Evolutionary conservation across 2,888 invertebrate species (phyloP), one percentile per base, ranked within the genome.

Genomic region (Lissocephala sabroskyi): DNA sequence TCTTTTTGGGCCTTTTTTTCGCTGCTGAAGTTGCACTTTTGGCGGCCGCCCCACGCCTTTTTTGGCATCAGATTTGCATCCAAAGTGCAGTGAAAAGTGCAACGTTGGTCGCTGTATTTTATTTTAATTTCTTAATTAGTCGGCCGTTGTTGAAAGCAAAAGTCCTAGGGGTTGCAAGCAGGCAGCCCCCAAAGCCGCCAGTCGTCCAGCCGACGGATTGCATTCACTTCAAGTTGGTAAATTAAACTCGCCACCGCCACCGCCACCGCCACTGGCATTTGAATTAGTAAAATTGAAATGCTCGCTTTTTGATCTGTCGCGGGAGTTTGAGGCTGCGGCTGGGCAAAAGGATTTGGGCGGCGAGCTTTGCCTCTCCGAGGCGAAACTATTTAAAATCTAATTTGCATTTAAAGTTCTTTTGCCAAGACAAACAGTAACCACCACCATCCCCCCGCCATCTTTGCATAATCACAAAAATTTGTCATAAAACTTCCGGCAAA

Each of bases 91-190:
- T 71, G 61, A 26, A 28, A n/a, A n/a, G n/a, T 23, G 28, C 17
- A 26, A 46, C 41, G 33, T 54, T 44, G 28, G 28, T 30, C 29
- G n/a, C 19, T 33, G 18, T 18, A 32, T 26, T 66, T 70, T 65
- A 50, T 65, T 66, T 71, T 64, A 78, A 78, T 71, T 71, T 75
- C 76, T 71, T 71, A 71, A 71, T 71, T 71, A 71, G 76, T 62
- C 56, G 73, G 73, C 64, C 59, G 64, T 78, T 71, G 78, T 66
- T 41, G 50, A 59, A 51, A 47, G 56, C 53, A 60, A 59, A 41
- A 33, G 45, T 45, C n/a, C n/a, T 45, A 45, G 33, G 43, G 35
- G 43, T n/a, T 23, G 23, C 23, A 23, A 5, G 3, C 7, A 3
- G 23, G 23, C 7, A 3, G 23, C 4, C 23, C 23, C 3, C 23